Evolutionary conservation across 2,797 vertebrate species (phyloP).

Genomic region (Anguilla obscura): DNA sequence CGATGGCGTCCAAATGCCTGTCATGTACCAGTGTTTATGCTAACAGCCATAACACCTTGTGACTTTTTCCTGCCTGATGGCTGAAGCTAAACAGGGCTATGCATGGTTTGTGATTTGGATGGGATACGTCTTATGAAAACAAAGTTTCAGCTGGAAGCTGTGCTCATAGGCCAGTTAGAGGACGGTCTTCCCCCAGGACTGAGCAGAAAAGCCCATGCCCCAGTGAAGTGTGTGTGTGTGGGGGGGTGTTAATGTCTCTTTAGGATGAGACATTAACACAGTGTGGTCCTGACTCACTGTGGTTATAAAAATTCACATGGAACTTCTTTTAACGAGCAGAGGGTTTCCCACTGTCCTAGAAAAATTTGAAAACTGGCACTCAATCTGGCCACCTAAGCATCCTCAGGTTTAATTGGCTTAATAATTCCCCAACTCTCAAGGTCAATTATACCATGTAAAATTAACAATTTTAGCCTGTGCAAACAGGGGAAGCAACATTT

Average conservation of each 20-base stretch:
- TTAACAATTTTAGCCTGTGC: too few species aligned
- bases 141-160: background rate
- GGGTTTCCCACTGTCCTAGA: background rate
- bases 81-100: conserved; percentile 35
- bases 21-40: background rate
- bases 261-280: background rate
- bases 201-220: background rate
- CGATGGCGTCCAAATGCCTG: conserved; percentile 24
- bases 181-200: background rate
- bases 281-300: background rate
- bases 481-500: too few species aligned
- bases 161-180: background rate
- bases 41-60: conserved; percentile 9
- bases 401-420: background rate
- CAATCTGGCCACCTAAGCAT: background rate
- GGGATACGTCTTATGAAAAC: background rate
- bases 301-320: background rate
- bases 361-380: background rate
- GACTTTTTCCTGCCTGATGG: conserved; percentile 35
- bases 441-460: too few species aligned
- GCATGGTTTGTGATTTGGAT: background rate
- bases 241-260: background rate
- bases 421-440: background rate
- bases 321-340: background rate
- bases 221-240: background rate